Percentiles rank a stretch among this genome's conserved stretches.
phyloP scores from a whole-genome alignment of 1,140 invertebrate genomes.

The Gryllus bimaculatus region DNA sequence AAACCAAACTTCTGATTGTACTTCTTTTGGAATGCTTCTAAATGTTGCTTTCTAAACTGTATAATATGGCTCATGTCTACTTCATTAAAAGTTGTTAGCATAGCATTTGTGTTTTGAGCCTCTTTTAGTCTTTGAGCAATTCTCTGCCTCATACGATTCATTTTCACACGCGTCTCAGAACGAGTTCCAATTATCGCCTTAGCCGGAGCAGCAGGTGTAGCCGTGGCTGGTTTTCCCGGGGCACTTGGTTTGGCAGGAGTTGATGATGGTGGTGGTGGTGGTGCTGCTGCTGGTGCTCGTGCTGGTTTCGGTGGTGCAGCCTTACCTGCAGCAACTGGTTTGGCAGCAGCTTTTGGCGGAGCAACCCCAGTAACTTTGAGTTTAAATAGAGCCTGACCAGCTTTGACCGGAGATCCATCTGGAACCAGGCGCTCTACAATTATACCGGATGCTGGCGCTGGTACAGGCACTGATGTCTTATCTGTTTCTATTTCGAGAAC shows the following conservation, averaged over 20 bases:
- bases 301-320: slow-evolving; percentile 30
- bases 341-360: slow-evolving; percentile 17
- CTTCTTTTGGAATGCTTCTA: slow-evolving; percentile 83
- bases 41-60: slow-evolving; percentile 83
- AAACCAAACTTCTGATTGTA: slow-evolving; percentile 95
- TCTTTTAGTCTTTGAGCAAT: slow-evolving; percentile 96
- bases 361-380: slow-evolving; percentile 44
- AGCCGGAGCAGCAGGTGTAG: slow-evolving; percentile 68
- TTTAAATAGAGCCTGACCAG: slow-evolving; percentile 75
- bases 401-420: slow-evolving; percentile 84
- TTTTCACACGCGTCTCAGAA: slow-evolving; percentile 92
- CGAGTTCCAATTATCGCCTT: slow-evolving; percentile 81
- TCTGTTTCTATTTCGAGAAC: slow-evolving; percentile 98
- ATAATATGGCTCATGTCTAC: slow-evolving; percentile 98
- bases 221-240: slow-evolving; percentile 43
- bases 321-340: slow-evolving; percentile 19
- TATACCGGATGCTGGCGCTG: slow-evolving; percentile 73
- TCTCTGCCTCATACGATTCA: slow-evolving; percentile 93
- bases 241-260: slow-evolving; percentile 65
- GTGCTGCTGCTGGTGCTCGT: slow-evolving; percentile 37
- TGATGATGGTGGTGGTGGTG: slow-evolving; percentile 48
- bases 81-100: slow-evolving; percentile 99
- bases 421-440: slow-evolving; percentile 78
- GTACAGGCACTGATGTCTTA: slow-evolving; percentile 90
- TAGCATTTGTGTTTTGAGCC: slow-evolving; percentile 96